Percentiles rank a stretch among this genome's conserved stretches.
phyloP scores from a whole-genome alignment of 2,113 vertebrate genomes.

The Leptosomus discolor region DNA sequence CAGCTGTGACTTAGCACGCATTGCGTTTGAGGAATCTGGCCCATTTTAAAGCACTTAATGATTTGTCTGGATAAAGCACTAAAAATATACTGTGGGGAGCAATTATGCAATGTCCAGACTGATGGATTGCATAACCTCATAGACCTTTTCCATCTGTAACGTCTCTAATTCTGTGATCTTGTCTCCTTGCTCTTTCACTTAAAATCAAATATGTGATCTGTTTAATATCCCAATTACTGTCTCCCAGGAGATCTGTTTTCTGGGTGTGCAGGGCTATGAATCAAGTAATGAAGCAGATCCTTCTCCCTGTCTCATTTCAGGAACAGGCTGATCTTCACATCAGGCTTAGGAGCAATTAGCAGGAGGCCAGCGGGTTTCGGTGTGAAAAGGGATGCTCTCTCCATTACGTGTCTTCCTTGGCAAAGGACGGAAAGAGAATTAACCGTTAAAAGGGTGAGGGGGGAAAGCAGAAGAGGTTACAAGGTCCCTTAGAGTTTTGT shows the following conservation, averaged over 20 bases:
- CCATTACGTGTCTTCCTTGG: neutral
- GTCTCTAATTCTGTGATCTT: constrained; percentile 46
- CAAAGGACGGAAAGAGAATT: neutral
- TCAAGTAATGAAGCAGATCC: neutral
- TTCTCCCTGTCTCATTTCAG: accelerated
- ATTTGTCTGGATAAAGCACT: constrained; percentile 67
- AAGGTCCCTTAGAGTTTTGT: neutral
- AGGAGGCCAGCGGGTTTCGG: neutral
- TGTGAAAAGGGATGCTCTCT: neutral
- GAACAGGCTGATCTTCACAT: neutral
- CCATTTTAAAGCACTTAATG: constrained; percentile 65
- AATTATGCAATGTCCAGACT: constrained; percentile 61
- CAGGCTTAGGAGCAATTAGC: neutral
- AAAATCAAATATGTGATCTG: constrained; percentile 42
- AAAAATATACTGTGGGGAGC: constrained; percentile 66
- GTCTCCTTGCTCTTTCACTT: constrained; percentile 29
- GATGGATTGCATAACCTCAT: constrained; percentile 63
- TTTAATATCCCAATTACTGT: neutral
- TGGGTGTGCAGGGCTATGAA: neutral
- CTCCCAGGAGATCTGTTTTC: neutral
- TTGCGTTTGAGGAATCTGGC: constrained; percentile 44
- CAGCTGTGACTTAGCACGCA: constrained; percentile 51
- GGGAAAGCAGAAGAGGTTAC: neutral
- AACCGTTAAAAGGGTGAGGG: accelerated
- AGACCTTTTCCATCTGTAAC: constrained; percentile 62